Conservation (phyloP, 1,140 invertebrate species). For the Drosophila auraria region DNA sequence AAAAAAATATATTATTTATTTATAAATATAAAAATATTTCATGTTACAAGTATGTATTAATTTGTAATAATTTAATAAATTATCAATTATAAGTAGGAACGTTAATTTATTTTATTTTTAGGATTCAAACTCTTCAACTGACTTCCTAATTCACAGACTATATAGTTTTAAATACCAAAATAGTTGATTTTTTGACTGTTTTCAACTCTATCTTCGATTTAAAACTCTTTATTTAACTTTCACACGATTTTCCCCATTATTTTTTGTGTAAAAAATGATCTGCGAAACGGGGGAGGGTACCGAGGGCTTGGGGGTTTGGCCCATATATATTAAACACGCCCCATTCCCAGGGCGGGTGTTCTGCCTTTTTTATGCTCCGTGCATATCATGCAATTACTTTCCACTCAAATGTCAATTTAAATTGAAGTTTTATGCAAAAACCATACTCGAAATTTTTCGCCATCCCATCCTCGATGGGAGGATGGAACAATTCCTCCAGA, state of each 20-base stretch:
- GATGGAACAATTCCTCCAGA: constrained; percentile 30
- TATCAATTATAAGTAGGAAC: too few relatives aligned
- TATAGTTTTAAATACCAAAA: too few relatives aligned
- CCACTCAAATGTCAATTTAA: constrained; percentile 83
- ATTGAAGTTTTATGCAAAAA: constrained; percentile 84
- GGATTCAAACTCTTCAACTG: too few relatives aligned
- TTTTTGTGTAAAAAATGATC: constrained; percentile 22
- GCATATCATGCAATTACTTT: constrained; percentile 83
- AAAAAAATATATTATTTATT: too few relatives aligned
- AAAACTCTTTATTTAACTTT: background rate
- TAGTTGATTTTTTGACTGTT: too few relatives aligned
- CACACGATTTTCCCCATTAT: background rate
- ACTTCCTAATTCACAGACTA: too few relatives aligned
- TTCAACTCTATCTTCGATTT: background rate
- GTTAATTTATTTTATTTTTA: too few relatives aligned
- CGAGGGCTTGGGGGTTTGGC: constrained; percentile 2
- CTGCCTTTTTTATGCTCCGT: constrained; percentile 76
- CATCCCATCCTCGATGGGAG: background rate
- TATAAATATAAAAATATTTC: too few relatives aligned
- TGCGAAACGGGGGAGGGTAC: constrained; percentile 16
- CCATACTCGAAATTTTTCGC: constrained; percentile 75
- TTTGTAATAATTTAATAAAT: too few relatives aligned
- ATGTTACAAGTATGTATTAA: too few relatives aligned
- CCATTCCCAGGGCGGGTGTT: constrained; percentile 41
- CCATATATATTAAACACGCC: constrained; percentile 79